phyloP scores from a whole-genome alignment of 2,888 invertebrate species.

The Ormia ochracea region DNA sequence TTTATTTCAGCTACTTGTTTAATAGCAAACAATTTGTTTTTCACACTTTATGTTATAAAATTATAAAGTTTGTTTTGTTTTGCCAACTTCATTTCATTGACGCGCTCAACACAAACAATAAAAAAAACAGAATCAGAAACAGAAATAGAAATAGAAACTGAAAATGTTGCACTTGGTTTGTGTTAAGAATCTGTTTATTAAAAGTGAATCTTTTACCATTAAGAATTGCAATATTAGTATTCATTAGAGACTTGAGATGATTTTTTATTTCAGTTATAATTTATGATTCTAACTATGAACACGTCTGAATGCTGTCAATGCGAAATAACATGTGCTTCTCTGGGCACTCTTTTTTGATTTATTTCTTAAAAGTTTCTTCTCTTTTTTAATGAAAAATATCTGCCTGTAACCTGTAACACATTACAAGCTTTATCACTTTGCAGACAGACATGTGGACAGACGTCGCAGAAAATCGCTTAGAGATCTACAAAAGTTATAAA shows the following conservation, averaged over 20 bases:
- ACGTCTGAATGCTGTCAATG: slow-evolving; percentile 56
- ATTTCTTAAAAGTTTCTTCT: not conserved
- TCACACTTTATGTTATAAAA: slow-evolving; percentile 55
- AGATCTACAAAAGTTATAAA: slow-evolving; percentile 27
- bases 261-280: slow-evolving; percentile 56
- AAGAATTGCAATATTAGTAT: slow-evolving; percentile 47
- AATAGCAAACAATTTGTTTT: slow-evolving; percentile 59
- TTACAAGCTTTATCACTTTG: slow-evolving; percentile 59
- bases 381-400: slow-evolving; percentile 39
- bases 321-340: slow-evolving; percentile 51
- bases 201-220: slow-evolving; percentile 51
- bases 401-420: slow-evolving; percentile 53
- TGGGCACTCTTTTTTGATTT: not conserved
- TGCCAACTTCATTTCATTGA: slow-evolving; percentile 11
- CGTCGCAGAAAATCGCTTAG: slow-evolving; percentile 7
- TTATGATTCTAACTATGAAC: slow-evolving; percentile 55
- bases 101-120: not conserved
- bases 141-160: slow-evolving; percentile 27
- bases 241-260: slow-evolving; percentile 54
- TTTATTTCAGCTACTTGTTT: slow-evolving; percentile 55
- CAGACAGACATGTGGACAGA: slow-evolving; percentile 44
- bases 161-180: slow-evolving; percentile 36
- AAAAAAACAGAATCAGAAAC: not conserved
- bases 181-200: slow-evolving; percentile 46
- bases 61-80: slow-evolving; percentile 45